phyloP scores from a whole-genome alignment of 1,140 invertebrate genomes.

The Patella vulgata region DNA sequence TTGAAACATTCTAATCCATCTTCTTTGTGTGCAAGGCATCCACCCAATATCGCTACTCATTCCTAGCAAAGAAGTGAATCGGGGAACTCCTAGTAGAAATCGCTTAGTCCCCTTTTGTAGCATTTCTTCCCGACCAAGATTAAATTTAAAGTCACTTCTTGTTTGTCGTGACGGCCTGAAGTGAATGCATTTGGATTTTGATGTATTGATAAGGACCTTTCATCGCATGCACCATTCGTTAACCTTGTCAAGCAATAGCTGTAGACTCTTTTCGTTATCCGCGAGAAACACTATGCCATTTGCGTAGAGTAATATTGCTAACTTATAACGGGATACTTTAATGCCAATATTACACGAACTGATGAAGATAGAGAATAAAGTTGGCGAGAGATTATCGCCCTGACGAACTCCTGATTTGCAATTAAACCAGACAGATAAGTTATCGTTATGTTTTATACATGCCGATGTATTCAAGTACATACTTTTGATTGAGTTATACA shows the following conservation, averaged over 20 bases:
- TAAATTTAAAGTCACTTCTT: conserved; percentile 12
- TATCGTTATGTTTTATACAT: conserved; percentile 14
- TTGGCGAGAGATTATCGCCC: conserved; percentile 25
- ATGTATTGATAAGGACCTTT: conserved; percentile 20
- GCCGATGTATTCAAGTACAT: background rate
- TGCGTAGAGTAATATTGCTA: conserved; percentile 32
- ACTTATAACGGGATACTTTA: background rate
- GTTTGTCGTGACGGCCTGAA: conserved; percentile 9
- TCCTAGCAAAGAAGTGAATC: conserved; percentile 24
- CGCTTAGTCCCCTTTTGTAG: conserved; percentile 20
- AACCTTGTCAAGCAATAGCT: conserved; percentile 22
- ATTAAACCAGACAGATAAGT: conserved; percentile 23
- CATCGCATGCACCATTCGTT: conserved; percentile 34
- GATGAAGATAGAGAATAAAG: conserved; percentile 23
- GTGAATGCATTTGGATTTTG: conserved; percentile 34
- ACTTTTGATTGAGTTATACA: background rate
- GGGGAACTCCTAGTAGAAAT: conserved; percentile 27
- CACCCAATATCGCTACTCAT: conserved; percentile 20
- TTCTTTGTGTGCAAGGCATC: conserved; percentile 17
- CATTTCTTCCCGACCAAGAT: conserved; percentile 12
- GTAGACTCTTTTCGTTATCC: conserved; percentile 10
- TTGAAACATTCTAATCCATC: conserved; percentile 16
- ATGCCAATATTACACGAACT: conserved; percentile 25
- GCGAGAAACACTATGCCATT: conserved; percentile 32
- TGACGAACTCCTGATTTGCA: conserved; percentile 23